Evolutionary conservation across 2,888 invertebrate genomes (phyloP).

Genomic region (Orthosia gracilis): DNA sequence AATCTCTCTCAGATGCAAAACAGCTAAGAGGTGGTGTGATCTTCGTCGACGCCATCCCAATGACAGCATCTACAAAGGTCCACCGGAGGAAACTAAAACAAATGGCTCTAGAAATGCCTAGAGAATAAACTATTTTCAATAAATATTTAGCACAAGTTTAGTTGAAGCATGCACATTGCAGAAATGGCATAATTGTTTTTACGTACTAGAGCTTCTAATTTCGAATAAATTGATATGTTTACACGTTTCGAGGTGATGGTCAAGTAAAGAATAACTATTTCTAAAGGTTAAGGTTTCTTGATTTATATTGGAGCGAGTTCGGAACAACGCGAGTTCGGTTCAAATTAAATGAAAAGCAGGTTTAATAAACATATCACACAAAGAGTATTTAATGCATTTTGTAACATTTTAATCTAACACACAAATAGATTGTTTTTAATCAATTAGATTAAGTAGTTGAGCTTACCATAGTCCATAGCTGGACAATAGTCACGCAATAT

Average conservation of each 20-base stretch:
- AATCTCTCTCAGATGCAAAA: conserved; percentile 76
- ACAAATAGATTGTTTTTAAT: not conserved
- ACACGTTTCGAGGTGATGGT: not conserved
- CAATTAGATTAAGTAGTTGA: not conserved
- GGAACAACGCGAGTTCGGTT: no score
- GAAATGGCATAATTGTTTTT: not conserved
- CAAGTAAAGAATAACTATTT: not conserved
- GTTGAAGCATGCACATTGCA: not conserved
- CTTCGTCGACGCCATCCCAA: conserved; percentile 76
- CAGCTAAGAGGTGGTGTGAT: conserved; percentile 81
- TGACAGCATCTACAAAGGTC: conserved; percentile 77
- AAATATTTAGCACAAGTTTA: conserved; percentile 22
- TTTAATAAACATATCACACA: not conserved
- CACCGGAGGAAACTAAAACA: conserved; percentile 72
- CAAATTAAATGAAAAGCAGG: not conserved
- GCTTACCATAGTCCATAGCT: not conserved
- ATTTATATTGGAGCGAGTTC: no score
- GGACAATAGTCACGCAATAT: not conserved
- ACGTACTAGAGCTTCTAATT: not conserved
- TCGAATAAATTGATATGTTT: not conserved
- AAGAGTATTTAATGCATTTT: not conserved
- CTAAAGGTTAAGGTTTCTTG: no score
- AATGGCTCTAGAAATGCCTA: conserved; percentile 61
- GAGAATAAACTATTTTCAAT: conserved; percentile 33
- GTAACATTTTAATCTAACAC: not conserved